Evolutionary conservation across 1,140 invertebrate genomes (phyloP).

Genomic region (Leptopilina boulardi): DNA sequence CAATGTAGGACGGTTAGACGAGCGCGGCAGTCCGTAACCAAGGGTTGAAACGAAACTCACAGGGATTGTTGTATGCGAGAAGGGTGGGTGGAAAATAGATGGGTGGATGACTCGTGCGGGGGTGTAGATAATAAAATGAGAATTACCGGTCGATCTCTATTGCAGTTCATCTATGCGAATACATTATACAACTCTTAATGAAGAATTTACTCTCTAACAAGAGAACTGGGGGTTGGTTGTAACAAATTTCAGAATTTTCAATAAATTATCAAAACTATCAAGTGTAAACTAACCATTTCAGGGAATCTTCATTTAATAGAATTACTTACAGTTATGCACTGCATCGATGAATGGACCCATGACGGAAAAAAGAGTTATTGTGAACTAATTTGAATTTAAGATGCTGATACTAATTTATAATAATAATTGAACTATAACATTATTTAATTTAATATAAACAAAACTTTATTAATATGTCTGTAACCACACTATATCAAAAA

Average conservation of each 20-base stretch:
- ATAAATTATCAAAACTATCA: no score
- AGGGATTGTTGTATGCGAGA: constrained; percentile 55
- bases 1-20: constrained; percentile 39
- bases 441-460: no score
- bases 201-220: constrained; percentile 4
- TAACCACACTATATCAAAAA: no score
- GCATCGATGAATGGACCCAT: no score
- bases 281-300: no score
- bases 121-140: constrained; percentile 50
- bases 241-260: not conserved
- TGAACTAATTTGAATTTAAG: no score
- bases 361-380: no score
- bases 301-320: no score
- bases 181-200: constrained; percentile 27
- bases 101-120: constrained; percentile 41
- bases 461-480: no score
- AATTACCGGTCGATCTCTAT: constrained; percentile 45
- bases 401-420: no score
- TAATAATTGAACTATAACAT: no score
- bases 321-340: no score
- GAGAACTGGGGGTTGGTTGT: not conserved
- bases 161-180: constrained; percentile 21
- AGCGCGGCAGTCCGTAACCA: constrained; percentile 55
- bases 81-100: constrained; percentile 36
- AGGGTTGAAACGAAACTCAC: constrained; percentile 60